Conservation (phyloP, 2,113 vertebrate species). For the Bambusicola thoracicus region DNA sequence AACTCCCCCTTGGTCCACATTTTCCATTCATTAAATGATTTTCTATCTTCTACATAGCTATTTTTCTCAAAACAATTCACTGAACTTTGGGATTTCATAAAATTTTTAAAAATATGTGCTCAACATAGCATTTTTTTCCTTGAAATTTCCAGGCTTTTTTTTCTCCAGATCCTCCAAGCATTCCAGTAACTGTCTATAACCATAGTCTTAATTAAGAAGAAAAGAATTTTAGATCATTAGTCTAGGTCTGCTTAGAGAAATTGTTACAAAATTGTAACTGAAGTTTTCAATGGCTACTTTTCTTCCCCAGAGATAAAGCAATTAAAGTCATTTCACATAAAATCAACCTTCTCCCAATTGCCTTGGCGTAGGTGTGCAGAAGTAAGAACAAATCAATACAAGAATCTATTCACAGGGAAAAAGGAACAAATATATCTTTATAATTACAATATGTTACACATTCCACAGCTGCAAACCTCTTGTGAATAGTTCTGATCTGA, state of each 20-base stretch:
- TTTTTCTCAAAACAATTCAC: background rate
- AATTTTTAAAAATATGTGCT: background rate
- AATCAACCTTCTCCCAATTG: constrained; percentile 62
- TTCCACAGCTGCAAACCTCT: constrained; percentile 35
- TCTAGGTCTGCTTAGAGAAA: constrained; percentile 45
- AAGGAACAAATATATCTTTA: constrained; percentile 55
- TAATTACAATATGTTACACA: constrained; percentile 52
- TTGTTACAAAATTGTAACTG: constrained; percentile 54
- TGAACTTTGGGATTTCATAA: background rate
- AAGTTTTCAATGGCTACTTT: constrained; percentile 68
- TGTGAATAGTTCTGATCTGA: constrained; percentile 51
- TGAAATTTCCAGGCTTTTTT: background rate
- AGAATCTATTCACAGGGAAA: constrained; percentile 42
- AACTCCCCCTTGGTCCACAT: background rate
- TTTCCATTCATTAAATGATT: background rate
- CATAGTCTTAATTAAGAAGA: constrained; percentile 46
- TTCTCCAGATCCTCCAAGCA: background rate
- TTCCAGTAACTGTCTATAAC: background rate
- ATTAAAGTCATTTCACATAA: constrained; percentile 75
- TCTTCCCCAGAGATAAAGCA: constrained; percentile 70
- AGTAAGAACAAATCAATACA: constrained; percentile 68
- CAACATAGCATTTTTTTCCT: fast-evolving
- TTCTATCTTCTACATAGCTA: background rate
- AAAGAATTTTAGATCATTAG: constrained; percentile 22
- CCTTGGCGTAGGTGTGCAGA: constrained; percentile 39